Base-by-base conservation (phyloP, 2,888 invertebrate genomes). In the Bombyx huttoni region DNA sequence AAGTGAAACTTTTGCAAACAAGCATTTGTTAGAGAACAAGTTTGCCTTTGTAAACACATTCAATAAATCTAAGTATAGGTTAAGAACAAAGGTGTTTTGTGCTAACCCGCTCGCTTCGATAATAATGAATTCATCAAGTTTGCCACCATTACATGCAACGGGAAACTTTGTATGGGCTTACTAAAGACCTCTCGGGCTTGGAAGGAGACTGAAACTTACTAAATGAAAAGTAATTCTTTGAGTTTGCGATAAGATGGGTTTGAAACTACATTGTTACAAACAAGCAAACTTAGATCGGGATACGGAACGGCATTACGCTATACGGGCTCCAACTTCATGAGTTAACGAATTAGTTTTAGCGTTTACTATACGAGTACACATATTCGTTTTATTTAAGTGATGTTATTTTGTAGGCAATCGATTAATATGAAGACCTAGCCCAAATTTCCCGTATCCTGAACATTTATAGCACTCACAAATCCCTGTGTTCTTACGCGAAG, bases 401-500 rank as follows among this genome's bases (percentile, higher is more conserved):
- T 24, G 24, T 24, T 24, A 24, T 24, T 24, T 24, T 2, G 24
- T 24, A 24, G 24, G 24, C 5, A 24, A 24, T 24, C 24, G 24
- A 24, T 24, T 24, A 3, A 24, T 24, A 24, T 24, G 5, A 3
- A 24, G 24, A 24, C 24, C 2, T 24, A 24, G 24, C 5, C 24
- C 24, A 24, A 24, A 24, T 5, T 3, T 40, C 40, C 7, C 40
- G 7, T 10, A 40, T 8, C 8, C 7, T 40, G 40, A 40, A 40
- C 5, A 24, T 46, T 49, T 51, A 53, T 53, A 49, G 45, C 35
- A 49, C 49, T 49, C 49, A 53, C 49, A 47, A 53, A 53, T 47
- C 49, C 35, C 13, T 49, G 40, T 49, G 49, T 34, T 47, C 53
- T 49, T 35, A 49, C 48, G 54, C n/a, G 58, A 60, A 57, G 58